phyloP scores from a whole-genome alignment of 2,888 invertebrate genomes.

The Cheilosia variabilis region DNA sequence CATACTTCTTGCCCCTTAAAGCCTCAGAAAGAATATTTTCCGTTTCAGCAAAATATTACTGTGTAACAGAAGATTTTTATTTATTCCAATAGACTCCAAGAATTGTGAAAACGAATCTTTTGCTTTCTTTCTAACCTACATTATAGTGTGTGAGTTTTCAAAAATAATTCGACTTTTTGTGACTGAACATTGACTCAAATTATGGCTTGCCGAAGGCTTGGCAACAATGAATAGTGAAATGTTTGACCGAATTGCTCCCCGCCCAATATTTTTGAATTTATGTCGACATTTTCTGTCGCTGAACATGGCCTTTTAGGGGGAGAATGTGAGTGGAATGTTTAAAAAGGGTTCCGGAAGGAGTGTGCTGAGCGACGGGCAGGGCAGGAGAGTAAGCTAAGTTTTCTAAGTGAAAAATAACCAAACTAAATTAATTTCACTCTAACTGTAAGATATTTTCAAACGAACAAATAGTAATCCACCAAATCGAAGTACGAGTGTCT shows the following conservation, averaged over 20 bases:
- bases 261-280: slow-evolving; percentile 19
- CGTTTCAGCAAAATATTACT: slow-evolving; percentile 10
- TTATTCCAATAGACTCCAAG: too few relatives aligned
- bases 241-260: slow-evolving; percentile 11
- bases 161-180: background rate
- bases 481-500: background rate
- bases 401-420: too few relatives aligned
- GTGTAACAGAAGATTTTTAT: too few relatives aligned
- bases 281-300: background rate
- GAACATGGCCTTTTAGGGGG: background rate
- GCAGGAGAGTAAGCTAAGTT: background rate
- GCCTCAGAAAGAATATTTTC: background rate
- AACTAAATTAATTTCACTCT: too few relatives aligned
- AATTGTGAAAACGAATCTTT: background rate
- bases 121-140: background rate
- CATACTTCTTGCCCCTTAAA: background rate
- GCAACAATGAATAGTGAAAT: background rate
- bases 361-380: background rate
- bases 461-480: background rate
- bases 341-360: background rate
- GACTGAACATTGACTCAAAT: background rate
- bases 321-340: background rate
- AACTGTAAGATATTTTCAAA: background rate
- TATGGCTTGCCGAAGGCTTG: background rate
- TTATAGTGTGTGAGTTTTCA: background rate